Conservation (phyloP, 2,113 vertebrate species). For the Odobenus rosmarus region DNA sequence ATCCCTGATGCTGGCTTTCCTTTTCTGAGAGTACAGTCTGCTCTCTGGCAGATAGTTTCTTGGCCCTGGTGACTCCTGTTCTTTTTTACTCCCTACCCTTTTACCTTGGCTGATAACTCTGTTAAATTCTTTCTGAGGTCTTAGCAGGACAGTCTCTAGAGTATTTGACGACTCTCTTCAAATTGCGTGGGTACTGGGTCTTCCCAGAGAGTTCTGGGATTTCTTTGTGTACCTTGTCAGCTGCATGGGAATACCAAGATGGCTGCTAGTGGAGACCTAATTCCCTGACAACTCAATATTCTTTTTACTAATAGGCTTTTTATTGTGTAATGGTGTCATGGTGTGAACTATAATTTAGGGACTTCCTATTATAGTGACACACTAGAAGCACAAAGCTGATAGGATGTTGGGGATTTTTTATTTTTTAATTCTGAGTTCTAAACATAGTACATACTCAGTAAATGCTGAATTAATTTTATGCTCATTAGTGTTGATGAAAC, state of each 20-base stretch:
- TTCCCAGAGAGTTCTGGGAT: conserved; percentile 59
- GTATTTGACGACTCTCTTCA: conserved; percentile 58
- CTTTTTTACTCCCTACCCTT: conserved; percentile 64
- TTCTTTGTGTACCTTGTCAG: not conserved
- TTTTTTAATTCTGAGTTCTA: conserved; percentile 33
- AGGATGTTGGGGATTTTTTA: conserved; percentile 17
- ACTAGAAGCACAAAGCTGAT: not conserved
- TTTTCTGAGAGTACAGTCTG: conserved; percentile 70
- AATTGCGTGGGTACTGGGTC: conserved; percentile 58
- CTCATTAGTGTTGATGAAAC: conserved; percentile 59
- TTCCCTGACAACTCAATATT: not conserved
- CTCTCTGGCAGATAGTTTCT: conserved; percentile 68
- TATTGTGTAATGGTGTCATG: conserved; percentile 1
- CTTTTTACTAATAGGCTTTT: not conserved
- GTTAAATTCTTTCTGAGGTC: conserved; percentile 79
- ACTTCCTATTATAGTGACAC: conserved; percentile 22
- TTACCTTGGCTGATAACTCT: conserved; percentile 77
- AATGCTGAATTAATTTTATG: conserved; percentile 55
- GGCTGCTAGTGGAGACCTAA: not conserved
- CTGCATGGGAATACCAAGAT: conserved; percentile 12
- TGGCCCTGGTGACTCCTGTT: conserved; percentile 63
- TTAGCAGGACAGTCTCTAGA: conserved; percentile 76
- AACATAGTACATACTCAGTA: conserved; percentile 34
- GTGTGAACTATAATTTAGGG: not conserved
- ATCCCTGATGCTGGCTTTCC: conserved; percentile 61